Percentiles rank a stretch among this genome's conserved stretches.
Conservation (phyloP, 1,140 invertebrate species). For the Halesus radiatus region DNA sequence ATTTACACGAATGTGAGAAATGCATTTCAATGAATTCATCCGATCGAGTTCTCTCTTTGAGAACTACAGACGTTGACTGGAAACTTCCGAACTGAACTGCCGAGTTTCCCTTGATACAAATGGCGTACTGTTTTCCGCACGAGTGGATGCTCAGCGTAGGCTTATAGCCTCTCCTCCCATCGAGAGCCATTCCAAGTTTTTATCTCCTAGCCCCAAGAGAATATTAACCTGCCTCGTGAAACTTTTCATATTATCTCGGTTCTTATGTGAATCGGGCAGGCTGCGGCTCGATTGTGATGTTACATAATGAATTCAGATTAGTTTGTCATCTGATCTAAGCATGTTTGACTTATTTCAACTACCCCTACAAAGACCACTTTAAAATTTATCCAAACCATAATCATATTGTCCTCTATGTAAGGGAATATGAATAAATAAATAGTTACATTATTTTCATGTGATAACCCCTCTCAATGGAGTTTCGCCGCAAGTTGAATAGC, state of each 20-base stretch:
- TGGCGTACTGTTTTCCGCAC: constrained; percentile 26
- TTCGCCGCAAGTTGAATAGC: too few relatives aligned
- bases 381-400: too few relatives aligned
- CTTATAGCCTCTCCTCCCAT: background rate
- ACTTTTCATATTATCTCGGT: constrained; percentile 2
- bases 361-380: too few relatives aligned
- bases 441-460: too few relatives aligned
- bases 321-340: background rate
- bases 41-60: background rate
- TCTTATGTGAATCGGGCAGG: background rate
- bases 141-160: background rate
- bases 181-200: constrained; percentile 13
- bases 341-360: background rate
- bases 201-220: background rate
- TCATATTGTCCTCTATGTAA: too few relatives aligned
- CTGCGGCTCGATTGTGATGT: background rate
- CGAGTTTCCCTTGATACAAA: constrained; percentile 15
- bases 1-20: too few relatives aligned
- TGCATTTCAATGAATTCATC: too few relatives aligned
- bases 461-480: too few relatives aligned
- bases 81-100: background rate
- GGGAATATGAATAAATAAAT: too few relatives aligned
- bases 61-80: background rate
- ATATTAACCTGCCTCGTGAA: constrained; percentile 10
- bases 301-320: constrained; percentile 4